Evolutionary conservation across 2,797 vertebrate genomes (phyloP).

Genomic region (Vipera latastei): DNA sequence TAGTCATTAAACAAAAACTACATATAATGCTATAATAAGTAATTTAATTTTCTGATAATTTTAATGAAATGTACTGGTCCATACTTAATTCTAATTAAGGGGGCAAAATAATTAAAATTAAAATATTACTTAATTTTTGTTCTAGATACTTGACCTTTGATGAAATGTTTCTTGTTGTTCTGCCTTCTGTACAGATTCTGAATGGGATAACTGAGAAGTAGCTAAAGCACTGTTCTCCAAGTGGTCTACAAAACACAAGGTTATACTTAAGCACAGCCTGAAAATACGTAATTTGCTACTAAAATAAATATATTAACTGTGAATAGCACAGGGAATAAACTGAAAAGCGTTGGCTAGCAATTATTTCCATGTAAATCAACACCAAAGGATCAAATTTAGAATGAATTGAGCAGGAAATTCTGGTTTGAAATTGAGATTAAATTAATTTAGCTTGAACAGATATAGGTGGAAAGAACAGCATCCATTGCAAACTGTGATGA

Average conservation of each 20-base stretch:
- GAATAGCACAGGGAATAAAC: neutral
- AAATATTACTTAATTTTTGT: neutral
- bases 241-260: slow-evolving; percentile 72
- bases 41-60: neutral
- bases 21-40: neutral
- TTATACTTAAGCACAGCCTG: slow-evolving; percentile 8
- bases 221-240: slow-evolving; percentile 79
- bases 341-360: neutral
- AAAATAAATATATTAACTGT: neutral
- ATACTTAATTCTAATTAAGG: neutral
- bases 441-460: neutral
- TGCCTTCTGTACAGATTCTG: slow-evolving; percentile 88
- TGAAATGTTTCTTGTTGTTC: slow-evolving; percentile 77
- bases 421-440: neutral
- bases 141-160: slow-evolving; percentile 69
- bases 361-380: neutral
- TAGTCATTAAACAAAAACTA: neutral
- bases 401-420: neutral
- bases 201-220: slow-evolving; percentile 80
- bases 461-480: neutral
- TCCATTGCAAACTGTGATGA: neutral
- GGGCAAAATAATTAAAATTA: slow-evolving; percentile 1
- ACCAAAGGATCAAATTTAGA: neutral
- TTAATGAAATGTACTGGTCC: neutral
- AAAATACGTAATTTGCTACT: neutral